A percentile compares a stretch with the other conserved stretches of the same genome.
Conservation (phyloP, 2,888 invertebrate genomes). For the Drosophila kanekoi region DNA sequence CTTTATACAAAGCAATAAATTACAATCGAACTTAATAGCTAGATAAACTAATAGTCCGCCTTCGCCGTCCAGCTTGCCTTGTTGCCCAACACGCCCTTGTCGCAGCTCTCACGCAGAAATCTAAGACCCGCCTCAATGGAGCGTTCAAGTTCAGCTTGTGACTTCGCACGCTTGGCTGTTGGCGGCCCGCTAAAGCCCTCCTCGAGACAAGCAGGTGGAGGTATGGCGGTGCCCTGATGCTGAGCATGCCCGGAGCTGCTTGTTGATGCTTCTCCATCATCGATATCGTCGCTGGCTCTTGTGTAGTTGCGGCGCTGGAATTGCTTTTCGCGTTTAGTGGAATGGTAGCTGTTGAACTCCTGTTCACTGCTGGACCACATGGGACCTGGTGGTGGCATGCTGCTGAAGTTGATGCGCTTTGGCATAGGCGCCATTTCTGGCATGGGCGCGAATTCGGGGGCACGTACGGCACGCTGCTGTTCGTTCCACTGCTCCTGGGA, state of each 20-base stretch:
- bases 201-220: slow-evolving; percentile 89
- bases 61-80: slow-evolving; percentile 84
- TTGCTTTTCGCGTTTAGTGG: slow-evolving; percentile 62
- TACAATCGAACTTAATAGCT: slow-evolving; percentile 21
- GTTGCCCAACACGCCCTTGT: slow-evolving; percentile 83
- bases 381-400: slow-evolving; percentile 53
- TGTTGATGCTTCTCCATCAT: slow-evolving; percentile 2
- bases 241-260: slow-evolving; percentile 5
- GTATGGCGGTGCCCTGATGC: slow-evolving; percentile 86
- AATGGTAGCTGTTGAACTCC: slow-evolving; percentile 69
- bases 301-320: slow-evolving; percentile 76
- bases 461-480: slow-evolving; percentile 90
- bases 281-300: slow-evolving; percentile 18
- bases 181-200: slow-evolving; percentile 84
- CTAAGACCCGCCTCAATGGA: slow-evolving; percentile 87
- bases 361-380: slow-evolving; percentile 16
- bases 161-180: slow-evolving; percentile 63
- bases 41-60: slow-evolving; percentile 79
- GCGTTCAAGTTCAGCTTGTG: slow-evolving; percentile 84
- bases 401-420: slow-evolving; percentile 76
- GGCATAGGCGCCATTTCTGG: slow-evolving; percentile 42
- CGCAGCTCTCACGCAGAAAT: slow-evolving; percentile 86
- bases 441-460: slow-evolving; percentile 91
- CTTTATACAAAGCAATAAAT: slow-evolving; percentile 72
- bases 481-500: slow-evolving; percentile 85